A percentile compares a stretch with the other conserved stretches of the same genome.
Conservation (phyloP, 2,113 vertebrate genomes). For the Chloropsis cyanopogon region DNA sequence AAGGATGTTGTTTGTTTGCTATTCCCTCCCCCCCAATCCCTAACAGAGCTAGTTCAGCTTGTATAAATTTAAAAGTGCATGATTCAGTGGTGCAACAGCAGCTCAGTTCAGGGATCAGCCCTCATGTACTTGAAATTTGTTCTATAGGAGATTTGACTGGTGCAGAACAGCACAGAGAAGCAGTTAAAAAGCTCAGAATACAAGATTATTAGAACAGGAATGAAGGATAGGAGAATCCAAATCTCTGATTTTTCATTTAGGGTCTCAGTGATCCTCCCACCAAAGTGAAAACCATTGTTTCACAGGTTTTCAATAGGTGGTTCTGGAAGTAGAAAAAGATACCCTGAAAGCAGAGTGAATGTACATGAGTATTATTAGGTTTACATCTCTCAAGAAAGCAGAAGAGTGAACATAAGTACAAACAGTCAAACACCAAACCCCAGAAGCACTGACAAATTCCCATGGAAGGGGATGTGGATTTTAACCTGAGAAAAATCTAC, state of each 20-base stretch:
- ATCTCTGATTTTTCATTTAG: background rate
- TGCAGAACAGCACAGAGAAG: background rate
- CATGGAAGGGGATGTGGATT: background rate
- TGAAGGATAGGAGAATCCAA: background rate
- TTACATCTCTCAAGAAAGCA: background rate
- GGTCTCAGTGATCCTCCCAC: background rate
- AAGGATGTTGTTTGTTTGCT: background rate
- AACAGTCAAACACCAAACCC: background rate
- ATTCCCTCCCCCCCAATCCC: background rate
- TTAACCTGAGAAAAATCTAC: background rate
- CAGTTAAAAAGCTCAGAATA: background rate
- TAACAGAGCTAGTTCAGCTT: background rate
- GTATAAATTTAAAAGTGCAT: background rate
- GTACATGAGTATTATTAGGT: background rate
- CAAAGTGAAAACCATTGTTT: background rate
- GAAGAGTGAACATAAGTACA: background rate
- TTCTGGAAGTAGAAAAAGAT: background rate
- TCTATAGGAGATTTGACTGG: background rate
- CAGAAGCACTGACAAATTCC: background rate
- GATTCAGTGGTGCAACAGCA: background rate
- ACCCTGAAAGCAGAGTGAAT: background rate
- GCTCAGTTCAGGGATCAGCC: background rate
- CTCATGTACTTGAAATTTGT: background rate
- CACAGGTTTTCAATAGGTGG: background rate
- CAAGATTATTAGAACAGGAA: background rate